Evolutionary conservation across 1,140 invertebrate species (phyloP), one percentile per base, ranked within the genome.

Genomic region (Neotoxoptera formosana): DNA sequence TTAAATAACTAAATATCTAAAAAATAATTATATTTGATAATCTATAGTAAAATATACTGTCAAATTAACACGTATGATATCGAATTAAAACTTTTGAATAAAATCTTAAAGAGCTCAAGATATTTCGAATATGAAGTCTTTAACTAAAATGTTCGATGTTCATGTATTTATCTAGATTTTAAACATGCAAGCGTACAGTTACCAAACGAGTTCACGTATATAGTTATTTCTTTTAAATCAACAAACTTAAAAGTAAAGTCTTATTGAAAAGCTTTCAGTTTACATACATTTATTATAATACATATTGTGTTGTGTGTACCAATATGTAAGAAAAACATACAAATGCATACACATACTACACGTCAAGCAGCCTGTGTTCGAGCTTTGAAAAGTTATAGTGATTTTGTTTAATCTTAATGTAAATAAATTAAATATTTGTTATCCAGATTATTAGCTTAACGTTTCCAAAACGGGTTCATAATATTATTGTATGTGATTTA

Each of bases 191-290:
- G 6, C 48, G 4, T 51, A 21, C 14, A n/a, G 47, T 89, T 23
- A 89, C 34, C 48, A 36, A 89, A 89, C 53, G 8, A 89, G 20
- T 23, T 51, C 86, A 2, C 14, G 30, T 76, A 30, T 67, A 34
- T n/a, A 34, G 48, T 21, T 2, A 89, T 53, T 89, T 36, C 20
- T 7, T 53, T 53, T 9, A 51, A 53, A 8, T 53, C 17, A 89
- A 89, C 21, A 89, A 53, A 51, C 87, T 53, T 89, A 89, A 53
- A 51, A 20, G 34, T 89, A 25, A 89, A 53, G 87, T 88, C 21
- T 25, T 89, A 89, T 89, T 89, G 87, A 89, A 53, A 89, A 34
- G 30, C 87, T 36, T 48, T 89, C n/a, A 34, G 48, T 51, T 21
- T 51, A 86, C 83, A 25, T 88, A 45, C 11, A 41, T 84, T 25